These are phyloP conservation scores for Hippocampus zosterae DNA, from an alignment of 2,113 vertebrate species.

Conservation along the genomic window DNA sequence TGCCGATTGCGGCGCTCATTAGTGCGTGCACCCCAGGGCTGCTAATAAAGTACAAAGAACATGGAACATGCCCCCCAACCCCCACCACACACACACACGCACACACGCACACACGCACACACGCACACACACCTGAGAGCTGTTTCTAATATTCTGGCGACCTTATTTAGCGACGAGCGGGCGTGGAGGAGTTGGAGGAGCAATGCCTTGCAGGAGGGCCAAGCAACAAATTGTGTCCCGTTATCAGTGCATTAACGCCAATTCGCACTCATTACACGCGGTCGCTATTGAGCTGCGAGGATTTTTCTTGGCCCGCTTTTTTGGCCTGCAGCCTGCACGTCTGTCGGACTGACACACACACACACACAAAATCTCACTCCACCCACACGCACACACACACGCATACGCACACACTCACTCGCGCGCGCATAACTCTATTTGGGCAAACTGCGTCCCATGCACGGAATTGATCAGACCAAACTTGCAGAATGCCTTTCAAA, in stretches of 20 bases:
- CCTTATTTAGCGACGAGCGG: neutral
- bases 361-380: neutral
- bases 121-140: neutral
- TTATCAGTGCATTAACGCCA: conserved; percentile 78
- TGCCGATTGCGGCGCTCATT: conserved; percentile 37
- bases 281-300: conserved; percentile 71
- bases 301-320: conserved; percentile 29
- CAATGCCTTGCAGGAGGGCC: conserved; percentile 67
- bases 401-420: neutral
- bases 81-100: too few species aligned
- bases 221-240: conserved; percentile 71
- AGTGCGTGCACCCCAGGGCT: conserved; percentile 30
- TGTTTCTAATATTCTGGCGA: conserved; percentile 27
- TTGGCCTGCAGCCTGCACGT: conserved; percentile 44
- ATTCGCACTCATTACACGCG: conserved; percentile 77
- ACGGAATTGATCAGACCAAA: too few species aligned
- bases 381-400: neutral
- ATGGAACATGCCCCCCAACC: neutral
- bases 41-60: conserved; percentile 3
- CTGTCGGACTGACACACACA: neutral
- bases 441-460: too few species aligned
- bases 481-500: too few species aligned
- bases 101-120: neutral
- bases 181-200: conserved; percentile 26
- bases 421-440: too few species aligned